phyloP scores from a whole-genome alignment of 2,888 invertebrate species.

The Onthophagus sagittarius region DNA sequence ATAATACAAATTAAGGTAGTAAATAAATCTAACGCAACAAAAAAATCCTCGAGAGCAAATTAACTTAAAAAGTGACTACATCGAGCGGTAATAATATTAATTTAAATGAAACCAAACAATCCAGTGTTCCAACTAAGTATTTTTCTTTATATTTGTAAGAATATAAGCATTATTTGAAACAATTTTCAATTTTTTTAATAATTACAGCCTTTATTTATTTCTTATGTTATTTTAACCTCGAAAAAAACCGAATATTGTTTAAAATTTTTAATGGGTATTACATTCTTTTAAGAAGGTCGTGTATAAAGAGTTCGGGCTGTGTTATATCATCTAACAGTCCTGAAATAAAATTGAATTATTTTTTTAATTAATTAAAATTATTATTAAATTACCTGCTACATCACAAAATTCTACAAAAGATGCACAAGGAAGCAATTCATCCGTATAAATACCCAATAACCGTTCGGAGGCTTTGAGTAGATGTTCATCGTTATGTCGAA shows the following conservation, averaged over 20 bases:
- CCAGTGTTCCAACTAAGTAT: conserved; percentile 20
- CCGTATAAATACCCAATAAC: conserved; percentile 75
- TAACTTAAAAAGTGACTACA: conserved; percentile 9
- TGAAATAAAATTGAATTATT: conserved; percentile 39
- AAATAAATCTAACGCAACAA: background rate
- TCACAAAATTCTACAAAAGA: conserved; percentile 92
- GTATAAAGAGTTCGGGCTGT: conserved; percentile 60
- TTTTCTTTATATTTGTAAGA: conserved; percentile 16
- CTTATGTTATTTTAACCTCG: conserved; percentile 24
- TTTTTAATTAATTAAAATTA: background rate
- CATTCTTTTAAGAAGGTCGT: conserved; percentile 52
- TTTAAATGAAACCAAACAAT: conserved; percentile 20
- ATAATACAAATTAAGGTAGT: background rate
- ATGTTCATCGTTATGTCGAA: conserved; percentile 89
- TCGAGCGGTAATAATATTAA: conserved; percentile 9
- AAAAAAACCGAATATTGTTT: conserved; percentile 16
- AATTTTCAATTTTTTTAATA: conserved; percentile 21
- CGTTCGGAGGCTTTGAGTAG: conserved; percentile 85
- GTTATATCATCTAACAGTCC: conserved; percentile 64
- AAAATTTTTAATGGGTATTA: conserved; percentile 24
- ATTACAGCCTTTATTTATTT: conserved; percentile 27
- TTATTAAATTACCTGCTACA: conserved; percentile 65
- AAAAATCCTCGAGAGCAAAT: background rate
- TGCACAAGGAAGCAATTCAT: conserved; percentile 85
- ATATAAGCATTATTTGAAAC: conserved; percentile 25